Base-by-base conservation (phyloP, 1,140 invertebrate genomes). In the Drosophila chauvacae region DNA sequence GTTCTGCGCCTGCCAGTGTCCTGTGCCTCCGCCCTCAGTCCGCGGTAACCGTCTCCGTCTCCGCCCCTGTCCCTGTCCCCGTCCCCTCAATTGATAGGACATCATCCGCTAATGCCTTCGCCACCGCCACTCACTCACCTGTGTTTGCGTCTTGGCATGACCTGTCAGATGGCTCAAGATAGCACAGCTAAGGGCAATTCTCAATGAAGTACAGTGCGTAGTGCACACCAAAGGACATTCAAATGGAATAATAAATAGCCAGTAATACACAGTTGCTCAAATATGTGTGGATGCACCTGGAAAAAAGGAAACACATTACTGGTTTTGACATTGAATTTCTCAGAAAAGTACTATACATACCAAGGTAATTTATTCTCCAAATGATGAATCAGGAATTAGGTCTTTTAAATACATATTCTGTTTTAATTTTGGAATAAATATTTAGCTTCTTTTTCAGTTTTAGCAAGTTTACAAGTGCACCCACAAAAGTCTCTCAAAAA, bases 71-170 rank as follows among this genome's bases (percentile, higher is more conserved):
- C 2, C 14, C n/a, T 23, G 6, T 51, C 28, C 11, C 50, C 1
- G n/a, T 20, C 2, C 14, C n/a, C 30, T 2, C 68, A 69, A 50
- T 41, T 70, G 64, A 70, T 41, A 35, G 35, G n/a, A 35, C 51
- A 48, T 71, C 35, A 58, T 48, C 64, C 69, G 69, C 64, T 71
- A 71, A 70, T 71, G 68, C 62, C 47, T 23, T 57, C 26, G 60
- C 48, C 61, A 64, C 39, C 42, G 4, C 26, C 39, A 41, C 33
- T 35, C 48, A 39, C 33, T 33, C 23, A 16, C 30, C 16, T 47
- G 47, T 51, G 60, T 11, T 45, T 68, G 33, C 48, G 42, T 48
- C 48, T 50, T 55, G 61, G 14, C 61, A 66, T 35, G 48, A 70
- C 62, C 66, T 70, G 62, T 66, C 66, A 66, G n/a, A 53, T 44